phyloP scores from a whole-genome alignment of 2,113 vertebrate genomes.

The Apus apus region DNA sequence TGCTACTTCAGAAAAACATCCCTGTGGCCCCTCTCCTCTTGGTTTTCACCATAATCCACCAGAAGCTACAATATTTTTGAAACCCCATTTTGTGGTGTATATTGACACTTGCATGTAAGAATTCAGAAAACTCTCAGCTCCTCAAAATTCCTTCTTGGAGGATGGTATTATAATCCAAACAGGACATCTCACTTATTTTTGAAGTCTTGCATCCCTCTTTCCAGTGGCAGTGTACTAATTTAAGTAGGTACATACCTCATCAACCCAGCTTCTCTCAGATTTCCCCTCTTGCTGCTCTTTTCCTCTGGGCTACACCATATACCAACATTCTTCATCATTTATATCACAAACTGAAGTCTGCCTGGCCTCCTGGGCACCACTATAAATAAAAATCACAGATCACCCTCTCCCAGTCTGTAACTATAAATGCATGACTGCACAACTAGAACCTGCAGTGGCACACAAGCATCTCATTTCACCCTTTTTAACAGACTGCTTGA shows the following conservation, averaged over 20 bases:
- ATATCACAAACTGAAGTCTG: neutral
- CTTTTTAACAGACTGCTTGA: neutral
- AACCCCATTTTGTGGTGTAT: neutral
- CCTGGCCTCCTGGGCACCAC: neutral
- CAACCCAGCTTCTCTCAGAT: neutral
- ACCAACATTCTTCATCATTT: neutral
- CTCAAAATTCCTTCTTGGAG: neutral
- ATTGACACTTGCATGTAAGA: neutral
- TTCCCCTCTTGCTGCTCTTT: neutral
- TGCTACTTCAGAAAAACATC: neutral
- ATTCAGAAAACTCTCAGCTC: neutral
- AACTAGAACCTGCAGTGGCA: neutral
- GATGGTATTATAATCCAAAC: neutral
- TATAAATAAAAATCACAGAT: neutral
- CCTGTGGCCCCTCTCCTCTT: neutral
- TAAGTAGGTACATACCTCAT: neutral
- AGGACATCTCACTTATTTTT: neutral
- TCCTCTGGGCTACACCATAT: neutral
- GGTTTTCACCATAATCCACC: neutral
- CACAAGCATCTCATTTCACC: neutral
- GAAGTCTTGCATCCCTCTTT: neutral
- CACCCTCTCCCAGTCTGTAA: neutral
- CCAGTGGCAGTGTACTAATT: neutral
- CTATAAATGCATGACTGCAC: neutral
- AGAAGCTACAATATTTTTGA: neutral